Percentiles rank a stretch among this genome's conserved stretches.
phyloP scores from a whole-genome alignment of 2,797 vertebrate genomes.

The Falco concolor region DNA sequence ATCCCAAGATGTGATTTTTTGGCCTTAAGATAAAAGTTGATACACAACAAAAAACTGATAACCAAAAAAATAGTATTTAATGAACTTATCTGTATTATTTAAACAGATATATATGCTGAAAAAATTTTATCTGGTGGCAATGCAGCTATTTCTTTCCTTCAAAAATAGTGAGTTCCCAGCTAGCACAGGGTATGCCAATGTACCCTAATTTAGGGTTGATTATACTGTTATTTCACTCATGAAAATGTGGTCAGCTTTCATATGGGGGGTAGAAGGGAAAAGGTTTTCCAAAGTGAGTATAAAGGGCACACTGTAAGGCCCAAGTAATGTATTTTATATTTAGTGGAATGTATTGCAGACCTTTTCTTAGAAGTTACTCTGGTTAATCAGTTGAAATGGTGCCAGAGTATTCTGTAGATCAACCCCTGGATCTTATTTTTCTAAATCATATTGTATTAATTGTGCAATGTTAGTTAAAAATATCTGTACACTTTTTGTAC shows the following conservation, averaged over 20 bases:
- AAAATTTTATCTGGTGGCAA: background rate
- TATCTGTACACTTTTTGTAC: conserved; percentile 3
- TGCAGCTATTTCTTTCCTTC: background rate
- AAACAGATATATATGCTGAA: background rate
- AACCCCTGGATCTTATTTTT: background rate
- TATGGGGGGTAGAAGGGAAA: background rate
- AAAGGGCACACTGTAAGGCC: background rate
- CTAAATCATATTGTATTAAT: background rate
- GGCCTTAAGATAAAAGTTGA: background rate
- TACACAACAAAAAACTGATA: background rate
- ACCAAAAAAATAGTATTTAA: background rate
- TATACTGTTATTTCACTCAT: background rate
- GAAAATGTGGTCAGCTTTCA: background rate
- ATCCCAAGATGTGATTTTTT: background rate
- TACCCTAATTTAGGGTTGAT: background rate
- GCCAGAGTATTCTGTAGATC: background rate
- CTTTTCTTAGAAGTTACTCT: background rate
- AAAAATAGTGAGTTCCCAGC: background rate
- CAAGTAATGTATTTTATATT: background rate
- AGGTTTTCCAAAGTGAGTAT: background rate
- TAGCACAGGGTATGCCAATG: background rate
- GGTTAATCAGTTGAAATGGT: background rate
- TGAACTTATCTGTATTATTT: background rate
- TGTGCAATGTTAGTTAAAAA: background rate
- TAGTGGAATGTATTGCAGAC: background rate